Conservation (phyloP, 2,888 invertebrate species). For the Crematogaster levior region DNA sequence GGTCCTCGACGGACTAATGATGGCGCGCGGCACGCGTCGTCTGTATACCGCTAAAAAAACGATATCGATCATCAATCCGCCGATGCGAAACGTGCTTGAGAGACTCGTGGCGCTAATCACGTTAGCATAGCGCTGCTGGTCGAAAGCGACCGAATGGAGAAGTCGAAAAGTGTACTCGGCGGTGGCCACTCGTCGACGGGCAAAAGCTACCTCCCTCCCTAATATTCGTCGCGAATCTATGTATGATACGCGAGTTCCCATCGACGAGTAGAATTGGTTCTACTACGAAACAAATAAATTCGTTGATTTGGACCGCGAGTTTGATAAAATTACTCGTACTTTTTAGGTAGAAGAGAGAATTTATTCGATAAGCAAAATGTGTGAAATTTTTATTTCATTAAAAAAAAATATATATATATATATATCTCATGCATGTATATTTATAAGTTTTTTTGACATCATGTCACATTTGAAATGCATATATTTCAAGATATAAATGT, state of each 20-base stretch:
- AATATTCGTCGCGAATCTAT: conserved; percentile 28
- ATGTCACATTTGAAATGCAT: not conserved
- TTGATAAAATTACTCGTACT: not conserved
- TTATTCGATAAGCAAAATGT: not conserved
- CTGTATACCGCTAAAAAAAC: conserved; percentile 25
- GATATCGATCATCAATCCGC: conserved; percentile 54
- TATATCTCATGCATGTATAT: not conserved
- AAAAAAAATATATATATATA: too few species aligned
- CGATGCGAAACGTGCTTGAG: conserved; percentile 75
- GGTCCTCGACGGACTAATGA: conserved; percentile 52
- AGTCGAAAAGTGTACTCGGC: conserved; percentile 66
- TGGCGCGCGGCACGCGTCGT: conserved; percentile 39
- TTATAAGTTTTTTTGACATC: not conserved
- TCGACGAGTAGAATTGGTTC: conserved; percentile 37
- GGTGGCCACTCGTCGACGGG: conserved; percentile 68
- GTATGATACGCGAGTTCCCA: conserved; percentile 60
- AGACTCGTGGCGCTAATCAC: conserved; percentile 81
- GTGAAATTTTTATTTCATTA: not conserved
- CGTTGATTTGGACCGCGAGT: not conserved
- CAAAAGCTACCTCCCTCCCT: conserved; percentile 61
- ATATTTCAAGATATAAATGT: not conserved
- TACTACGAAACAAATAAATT: not conserved
- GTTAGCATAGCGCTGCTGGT: conserved; percentile 76
- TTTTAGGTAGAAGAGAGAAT: not conserved
- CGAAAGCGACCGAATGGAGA: conserved; percentile 67